Evolutionary conservation across 1,140 invertebrate genomes (phyloP), one percentile per base, ranked within the genome.

Genomic region (Pseudobourletiella spinata): DNA sequence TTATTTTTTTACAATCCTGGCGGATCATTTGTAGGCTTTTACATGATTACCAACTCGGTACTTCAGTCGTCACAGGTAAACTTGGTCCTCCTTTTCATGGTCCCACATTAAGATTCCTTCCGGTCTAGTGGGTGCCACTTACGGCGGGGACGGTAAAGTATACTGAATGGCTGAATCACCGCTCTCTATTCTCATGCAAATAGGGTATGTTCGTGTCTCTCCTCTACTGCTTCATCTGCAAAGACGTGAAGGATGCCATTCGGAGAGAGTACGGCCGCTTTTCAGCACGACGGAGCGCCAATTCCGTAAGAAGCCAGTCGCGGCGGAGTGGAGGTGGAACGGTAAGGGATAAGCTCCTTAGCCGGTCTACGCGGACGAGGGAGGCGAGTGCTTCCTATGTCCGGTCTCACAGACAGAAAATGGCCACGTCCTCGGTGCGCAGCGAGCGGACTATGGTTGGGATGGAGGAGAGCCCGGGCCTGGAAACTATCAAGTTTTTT

Each of bases 211-310:
- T 78, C 56, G 78, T 80, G 2, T 72, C 78, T 0, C 67, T 79
- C 20, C 73, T 80, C 26, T 80, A 80, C 69, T 80, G 79, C 63
- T 80, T 80, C 67, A 57, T 79, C 29, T 79, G 80, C 67, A 72
- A 72, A 24, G 79, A 80, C 71, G 78, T 79, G 2, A 32, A 64
- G 20, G 64, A 68, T 18, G 67, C 64, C 1, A 60, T 68, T 30
- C 28, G 67, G 26, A 39, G 67, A 22, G 60, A 68, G 42, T 68
- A 68, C 29, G 42, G 60, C 4, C 42, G 61, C n/a, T 66, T 63
- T 30, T 22, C 29, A 16, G 61, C 59, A 14, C 59, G 67, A 2
- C 56, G 67, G 4, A 61, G 22, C 22, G 65, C 61, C 22, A 55
- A 55, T 20, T 55, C 52, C 4, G 25, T 35, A 18, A 55, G 50